These are phyloP conservation scores for Apamea epomidion DNA, from an alignment of 2,888 invertebrate species.

Conservation along the genomic window DNA sequence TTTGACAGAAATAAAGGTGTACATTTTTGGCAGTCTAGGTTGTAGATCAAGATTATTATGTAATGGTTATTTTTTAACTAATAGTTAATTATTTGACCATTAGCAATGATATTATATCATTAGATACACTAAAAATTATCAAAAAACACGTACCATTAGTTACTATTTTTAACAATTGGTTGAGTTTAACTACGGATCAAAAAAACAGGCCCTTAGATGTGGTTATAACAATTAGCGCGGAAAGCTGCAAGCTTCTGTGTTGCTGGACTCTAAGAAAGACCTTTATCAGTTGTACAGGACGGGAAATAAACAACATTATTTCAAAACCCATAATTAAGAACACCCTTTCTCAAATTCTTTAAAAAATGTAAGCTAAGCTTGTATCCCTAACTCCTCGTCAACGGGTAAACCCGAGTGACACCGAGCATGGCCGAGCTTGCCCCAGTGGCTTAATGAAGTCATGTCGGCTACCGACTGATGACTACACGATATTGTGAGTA, in stretches of 20 bases:
- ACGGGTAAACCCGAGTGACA: constrained; percentile 27
- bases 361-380: constrained; percentile 23
- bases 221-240: neutral
- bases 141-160: too few species aligned
- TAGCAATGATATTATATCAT: too few species aligned
- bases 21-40: neutral
- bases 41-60: neutral
- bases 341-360: constrained; percentile 7
- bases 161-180: too few species aligned
- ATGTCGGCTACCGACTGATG: constrained; percentile 52
- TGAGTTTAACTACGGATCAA: too few species aligned
- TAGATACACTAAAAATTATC: too few species aligned
- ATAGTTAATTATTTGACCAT: too few species aligned
- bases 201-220: neutral
- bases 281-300: neutral
- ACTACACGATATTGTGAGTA: constrained; percentile 34
- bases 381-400: constrained; percentile 36
- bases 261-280: neutral
- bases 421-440: constrained; percentile 36
- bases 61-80: too few species aligned
- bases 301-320: neutral
- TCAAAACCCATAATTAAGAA: constrained; percentile 12
- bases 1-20: neutral
- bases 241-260: neutral
- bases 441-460: constrained; percentile 53